Evolutionary conservation across 2,797 vertebrate genomes (phyloP), one percentile per base, ranked within the genome.

Genomic region (Phataginus tricuspis): DNA sequence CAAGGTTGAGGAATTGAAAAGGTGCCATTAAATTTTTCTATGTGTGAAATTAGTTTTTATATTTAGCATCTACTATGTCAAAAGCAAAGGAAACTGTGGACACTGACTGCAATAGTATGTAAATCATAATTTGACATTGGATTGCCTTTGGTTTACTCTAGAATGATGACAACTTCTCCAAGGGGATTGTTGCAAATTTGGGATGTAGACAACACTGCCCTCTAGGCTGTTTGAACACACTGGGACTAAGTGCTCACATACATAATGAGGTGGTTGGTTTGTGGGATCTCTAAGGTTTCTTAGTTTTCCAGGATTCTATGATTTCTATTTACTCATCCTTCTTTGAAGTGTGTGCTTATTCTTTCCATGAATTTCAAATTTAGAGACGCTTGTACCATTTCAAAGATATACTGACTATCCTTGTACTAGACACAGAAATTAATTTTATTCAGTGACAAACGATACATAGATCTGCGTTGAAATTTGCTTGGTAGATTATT

Each of bases 121-220:
- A 97, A 97, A 83, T 95, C 91, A 92, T 93, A 95, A 82, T 97
- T 97, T 97, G 97, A 97, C 93, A 96, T 88, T 98, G 98, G 80
- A 34, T 78, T 86, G 97, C 86, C 94, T 97, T 98, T 92, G 95
- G 85, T 53, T 78, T 98, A 96, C 96, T 95, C 90, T 80, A 63
- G 85, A 96, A 86, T 92, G 86, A 61, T 95, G 91, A 91, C 94
- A 80, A 88, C 16, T 37, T 78, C 55, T 94, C 88, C 42, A 18
- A 16, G n/a, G 79, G 78, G 69, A 96, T 64, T 89, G 88, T 80
- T 90, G 93, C 80, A 91, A 94, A 96, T 97, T 97, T 87, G 91
- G 95, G 89, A 91, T 89, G 69, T 96, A 89, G 94, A 84, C 95
- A 97, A 98, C 80, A 97, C 95, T 96, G 86, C 64, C 87, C 82